Conservation (phyloP, 1,140 invertebrate genomes). For the Chlorops oryzae region DNA sequence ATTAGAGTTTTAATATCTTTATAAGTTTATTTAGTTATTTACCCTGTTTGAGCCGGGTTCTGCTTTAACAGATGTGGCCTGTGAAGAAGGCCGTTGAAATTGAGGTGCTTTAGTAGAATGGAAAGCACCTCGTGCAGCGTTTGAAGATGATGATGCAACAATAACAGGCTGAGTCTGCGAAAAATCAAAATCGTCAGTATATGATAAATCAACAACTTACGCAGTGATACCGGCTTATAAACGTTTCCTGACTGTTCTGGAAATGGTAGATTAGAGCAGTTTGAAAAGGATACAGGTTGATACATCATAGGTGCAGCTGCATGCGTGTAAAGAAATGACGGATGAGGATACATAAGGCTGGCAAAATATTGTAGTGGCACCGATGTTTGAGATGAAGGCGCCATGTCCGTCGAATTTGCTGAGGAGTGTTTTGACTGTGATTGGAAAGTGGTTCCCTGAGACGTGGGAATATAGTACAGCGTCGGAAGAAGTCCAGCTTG, state of each 20-base stretch:
- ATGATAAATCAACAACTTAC: background rate
- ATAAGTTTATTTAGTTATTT: slow-evolving; percentile 9
- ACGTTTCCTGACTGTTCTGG: slow-evolving; percentile 18
- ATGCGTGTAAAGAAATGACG: slow-evolving; percentile 41
- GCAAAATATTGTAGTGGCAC: slow-evolving; percentile 51
- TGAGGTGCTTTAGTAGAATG: slow-evolving; percentile 36
- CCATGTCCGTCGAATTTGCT: slow-evolving; percentile 18
- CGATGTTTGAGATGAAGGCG: slow-evolving; percentile 22
- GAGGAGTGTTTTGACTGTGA: slow-evolving; percentile 12
- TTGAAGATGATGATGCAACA: slow-evolving; percentile 20
- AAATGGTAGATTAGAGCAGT: slow-evolving; percentile 26
- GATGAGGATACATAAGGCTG: slow-evolving; percentile 52
- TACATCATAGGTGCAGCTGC: slow-evolving; percentile 42
- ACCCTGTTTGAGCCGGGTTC: slow-evolving; percentile 55
- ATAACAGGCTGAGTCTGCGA: slow-evolving; percentile 24
- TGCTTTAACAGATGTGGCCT: slow-evolving; percentile 57
- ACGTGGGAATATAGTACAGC: slow-evolving; percentile 56
- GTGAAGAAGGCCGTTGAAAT: slow-evolving; percentile 51
- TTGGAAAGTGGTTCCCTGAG: slow-evolving; percentile 19
- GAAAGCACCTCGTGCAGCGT: slow-evolving; percentile 34
- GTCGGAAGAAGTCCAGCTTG: slow-evolving; percentile 36
- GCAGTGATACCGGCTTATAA: slow-evolving; percentile 9
- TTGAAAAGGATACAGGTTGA: slow-evolving; percentile 38
- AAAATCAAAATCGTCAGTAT: background rate
- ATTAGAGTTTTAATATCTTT: background rate